Base-by-base conservation (phyloP, 2,113 vertebrate genomes). In the Scophthalmus maximus region DNA sequence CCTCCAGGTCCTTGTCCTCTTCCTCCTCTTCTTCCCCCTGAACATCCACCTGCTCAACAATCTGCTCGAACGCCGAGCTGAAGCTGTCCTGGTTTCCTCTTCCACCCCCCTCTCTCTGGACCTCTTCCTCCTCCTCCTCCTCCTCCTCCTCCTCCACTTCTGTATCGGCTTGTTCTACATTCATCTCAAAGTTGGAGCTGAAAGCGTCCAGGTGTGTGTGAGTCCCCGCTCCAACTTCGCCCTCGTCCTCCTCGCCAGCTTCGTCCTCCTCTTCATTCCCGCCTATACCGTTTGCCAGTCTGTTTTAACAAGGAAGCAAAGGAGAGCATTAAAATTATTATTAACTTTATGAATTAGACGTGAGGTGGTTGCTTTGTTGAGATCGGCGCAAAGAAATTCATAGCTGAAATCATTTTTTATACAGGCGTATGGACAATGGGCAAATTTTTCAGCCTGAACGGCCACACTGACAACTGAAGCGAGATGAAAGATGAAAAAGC, bases 61-160 rank as follows among this genome's bases (percentile, higher is more conserved):
- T 97, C 89, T 95, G 95, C 89, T 99, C 97, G n/a, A 99, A 99
- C 0, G 91, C 94, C 0, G 97, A 95, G 66, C 97, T 99, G 92
- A 98, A 97, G 50, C 94, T 97, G 74, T 98, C 97, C 76, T 94
- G 96, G 73, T 95, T 95, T 75, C 70, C 82, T 70, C 44, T 93
- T 25, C 67, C 84, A 14, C 64, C 84, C 25, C 12, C 88, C 62
- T 90, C 91, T 84, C 84, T 78, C 74, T 88, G 89, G 62, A 71
- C 90, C 38, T 85, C 88, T 20, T 92, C 91, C 56, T 88, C 90
- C 20, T 90, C 50, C 2, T 55, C 92, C 56, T 88, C 90, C 20
- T 90, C 50, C 2, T 55, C 92, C 20, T 90, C 55, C 6, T 57
- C 92, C 78, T 93, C 92, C 23, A 91, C 89, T 20, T 91, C 87